These are phyloP conservation scores for Falco concolor DNA, from an alignment of 2,797 vertebrate genomes.

Conservation along the genomic window DNA sequence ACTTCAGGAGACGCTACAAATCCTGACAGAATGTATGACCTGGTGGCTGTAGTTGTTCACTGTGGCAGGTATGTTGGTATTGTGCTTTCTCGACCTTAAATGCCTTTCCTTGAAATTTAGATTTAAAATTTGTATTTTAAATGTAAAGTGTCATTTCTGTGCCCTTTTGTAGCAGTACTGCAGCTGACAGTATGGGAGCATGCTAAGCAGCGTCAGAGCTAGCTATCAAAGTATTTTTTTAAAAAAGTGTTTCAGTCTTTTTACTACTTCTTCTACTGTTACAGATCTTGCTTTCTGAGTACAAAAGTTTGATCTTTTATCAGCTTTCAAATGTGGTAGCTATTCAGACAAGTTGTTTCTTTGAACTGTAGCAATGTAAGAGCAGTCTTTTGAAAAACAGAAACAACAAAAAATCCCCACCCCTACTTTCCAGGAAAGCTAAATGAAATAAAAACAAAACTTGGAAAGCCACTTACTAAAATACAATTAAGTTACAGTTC, in stretches of 20 bases:
- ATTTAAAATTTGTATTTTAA: no score
- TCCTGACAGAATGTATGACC: slow-evolving; percentile 91
- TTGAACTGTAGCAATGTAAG: not conserved
- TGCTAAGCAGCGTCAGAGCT: not conserved
- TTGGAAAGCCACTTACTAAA: not conserved
- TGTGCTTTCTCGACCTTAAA: not conserved
- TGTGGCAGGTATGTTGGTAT: slow-evolving; percentile 81
- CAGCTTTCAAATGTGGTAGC: not conserved
- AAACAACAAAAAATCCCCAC: not conserved
- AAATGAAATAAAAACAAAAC: not conserved
- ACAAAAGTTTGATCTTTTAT: not conserved
- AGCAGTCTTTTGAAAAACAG: not conserved
- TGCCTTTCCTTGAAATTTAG: not conserved
- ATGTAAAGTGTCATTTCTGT: no score
- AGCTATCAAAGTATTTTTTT: not conserved
- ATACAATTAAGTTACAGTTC: not conserved
- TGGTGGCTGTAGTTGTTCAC: slow-evolving; percentile 91
- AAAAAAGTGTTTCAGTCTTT: not conserved
- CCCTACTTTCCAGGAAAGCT: not conserved
- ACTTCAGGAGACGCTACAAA: slow-evolving; percentile 93
- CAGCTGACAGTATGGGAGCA: not conserved
- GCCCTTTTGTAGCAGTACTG: accelerated
- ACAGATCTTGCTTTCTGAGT: not conserved
- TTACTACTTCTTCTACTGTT: accelerated
- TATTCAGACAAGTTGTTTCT: not conserved